Evolutionary conservation across 92 coral and sea anemone genomes (phyloP), one percentile per base, ranked within the genome.

Genomic region (Chrysogorgia sp.): DNA sequence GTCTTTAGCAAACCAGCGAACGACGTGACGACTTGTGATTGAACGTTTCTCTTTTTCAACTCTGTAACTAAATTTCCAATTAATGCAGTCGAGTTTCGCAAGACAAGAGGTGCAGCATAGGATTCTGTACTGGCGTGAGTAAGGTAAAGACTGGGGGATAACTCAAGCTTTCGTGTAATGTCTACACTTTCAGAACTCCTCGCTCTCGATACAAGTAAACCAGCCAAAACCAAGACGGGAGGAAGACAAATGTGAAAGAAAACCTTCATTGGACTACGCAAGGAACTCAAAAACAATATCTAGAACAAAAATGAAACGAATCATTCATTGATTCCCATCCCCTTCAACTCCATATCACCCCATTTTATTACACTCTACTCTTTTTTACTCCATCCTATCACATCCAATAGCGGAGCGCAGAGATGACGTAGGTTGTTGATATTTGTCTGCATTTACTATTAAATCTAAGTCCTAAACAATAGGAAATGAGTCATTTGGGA

Each of bases 191-290:
- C 29, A 0, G 74, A 8, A n/a, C 55, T 40, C 43, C 75, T 75
- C 0, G 63, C 75, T 9, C 59, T 32, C 55, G 82, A 58, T 30
- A 91, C 35, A 0, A 85, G 83, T 58, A 92, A 76, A 10, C 97
- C 97, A 20, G 77, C 75, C 0, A 88, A 67, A 34, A 92, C 34
- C 9, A 92, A 84, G 21, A 90, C 47, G 0, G 97, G 94, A 1
- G 97, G 97, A 45, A 92, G 69, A 17, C 90, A 29, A 1, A 92
- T 32, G 85, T 79, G 80, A 79, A 92, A 92, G 58, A 92, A 78
- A 41, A 92, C 55, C 58, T 92, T 92, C 25, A 59, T 3, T 29
- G 94, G 94, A 40, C 71, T 31, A 47, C 97, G 87, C 33, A 82
- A 82, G 45, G 90, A 37, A 62, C 49, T 63, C 63, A 92, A 58